These are phyloP conservation scores for Astyanax mexicanus DNA, from an alignment of 2,797 vertebrate genomes.

Conservation along the genomic window DNA sequence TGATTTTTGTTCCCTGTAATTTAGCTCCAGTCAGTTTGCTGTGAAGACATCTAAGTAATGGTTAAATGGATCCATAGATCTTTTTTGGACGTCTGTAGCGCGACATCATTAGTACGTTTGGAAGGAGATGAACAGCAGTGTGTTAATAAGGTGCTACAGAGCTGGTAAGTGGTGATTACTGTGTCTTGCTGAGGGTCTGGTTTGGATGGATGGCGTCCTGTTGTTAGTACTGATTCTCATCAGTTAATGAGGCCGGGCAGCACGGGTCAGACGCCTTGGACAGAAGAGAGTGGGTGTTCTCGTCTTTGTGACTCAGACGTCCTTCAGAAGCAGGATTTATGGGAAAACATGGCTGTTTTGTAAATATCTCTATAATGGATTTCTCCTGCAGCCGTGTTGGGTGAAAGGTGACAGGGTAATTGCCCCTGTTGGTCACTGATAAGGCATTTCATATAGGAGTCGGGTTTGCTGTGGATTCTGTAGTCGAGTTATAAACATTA, in stretches of 20 bases:
- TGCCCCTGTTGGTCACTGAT: background rate
- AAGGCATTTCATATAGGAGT: background rate
- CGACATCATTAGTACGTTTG: background rate
- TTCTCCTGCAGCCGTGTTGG: background rate
- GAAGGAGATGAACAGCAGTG: background rate
- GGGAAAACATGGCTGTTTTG: background rate
- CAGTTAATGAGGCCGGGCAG: constrained; percentile 10
- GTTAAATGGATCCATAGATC: background rate
- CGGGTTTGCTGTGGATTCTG: background rate
- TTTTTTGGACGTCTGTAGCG: background rate
- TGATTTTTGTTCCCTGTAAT: too few relatives aligned
- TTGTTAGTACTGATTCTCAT: constrained; percentile 2
- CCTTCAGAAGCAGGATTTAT: constrained; percentile 5
- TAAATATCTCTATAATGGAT: background rate
- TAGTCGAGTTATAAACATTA: background rate
- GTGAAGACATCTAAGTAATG: background rate
- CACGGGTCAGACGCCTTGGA: constrained; percentile 18
- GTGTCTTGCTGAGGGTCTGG: background rate
- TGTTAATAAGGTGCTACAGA: background rate
- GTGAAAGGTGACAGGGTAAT: background rate
- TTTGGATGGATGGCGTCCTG: background rate
- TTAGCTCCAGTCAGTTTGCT: background rate
- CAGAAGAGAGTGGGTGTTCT: constrained; percentile 4
- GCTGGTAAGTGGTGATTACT: background rate
- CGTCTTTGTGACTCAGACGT: constrained; percentile 6